Percentiles rank a stretch among this genome's conserved stretches.
Evolutionary conservation across 2,113 vertebrate species (phyloP).

Genomic region (Corydoras sp.): DNA sequence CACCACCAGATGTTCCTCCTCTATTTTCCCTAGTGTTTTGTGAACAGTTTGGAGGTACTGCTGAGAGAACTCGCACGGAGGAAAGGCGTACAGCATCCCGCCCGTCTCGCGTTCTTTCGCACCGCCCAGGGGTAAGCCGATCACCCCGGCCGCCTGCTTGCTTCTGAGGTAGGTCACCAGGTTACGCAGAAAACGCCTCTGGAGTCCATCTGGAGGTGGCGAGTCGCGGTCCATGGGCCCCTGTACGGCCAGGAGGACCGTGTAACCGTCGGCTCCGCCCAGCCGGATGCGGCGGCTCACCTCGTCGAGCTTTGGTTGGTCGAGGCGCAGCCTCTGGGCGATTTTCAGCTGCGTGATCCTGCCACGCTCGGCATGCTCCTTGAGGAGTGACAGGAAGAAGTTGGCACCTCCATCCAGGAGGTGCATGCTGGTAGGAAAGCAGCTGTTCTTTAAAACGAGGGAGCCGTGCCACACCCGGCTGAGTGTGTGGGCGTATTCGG

Average conservation of each 20-base stretch:
- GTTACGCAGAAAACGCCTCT: conserved; percentile 91
- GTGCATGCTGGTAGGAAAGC: conserved; percentile 92
- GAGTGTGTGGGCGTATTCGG: conserved; percentile 82
- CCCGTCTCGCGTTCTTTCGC: conserved; percentile 80
- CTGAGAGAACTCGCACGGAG: conserved; percentile 91
- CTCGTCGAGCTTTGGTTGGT: conserved; percentile 95
- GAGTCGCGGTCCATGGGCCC: conserved; percentile 66
- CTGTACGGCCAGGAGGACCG: conserved; percentile 88
- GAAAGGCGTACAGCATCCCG: conserved; percentile 96
- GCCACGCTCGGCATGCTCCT: conserved; percentile 67
- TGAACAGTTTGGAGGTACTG: conserved; percentile 91
- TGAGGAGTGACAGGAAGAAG: conserved; percentile 78
- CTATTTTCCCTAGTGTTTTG: conserved; percentile 85
- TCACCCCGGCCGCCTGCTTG: conserved; percentile 96
- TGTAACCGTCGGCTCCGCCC: conserved; percentile 84
- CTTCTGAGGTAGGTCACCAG: conserved; percentile 98
- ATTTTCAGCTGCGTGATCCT: conserved; percentile 90
- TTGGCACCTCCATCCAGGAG: conserved; percentile 84
- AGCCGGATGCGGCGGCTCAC: conserved; percentile 87
- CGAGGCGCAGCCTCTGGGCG: conserved; percentile 90
- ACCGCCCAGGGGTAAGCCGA: conserved; percentile 86
- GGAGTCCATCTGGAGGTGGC: conserved; percentile 77
- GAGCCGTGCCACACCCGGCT: conserved; percentile 87
- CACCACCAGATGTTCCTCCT: conserved; percentile 95
- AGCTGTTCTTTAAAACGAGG: conserved; percentile 95